Percentiles rank a stretch among this genome's conserved stretches.
Evolutionary conservation across 2,888 invertebrate genomes (phyloP).

Genomic region (Limulus polyphemus): DNA sequence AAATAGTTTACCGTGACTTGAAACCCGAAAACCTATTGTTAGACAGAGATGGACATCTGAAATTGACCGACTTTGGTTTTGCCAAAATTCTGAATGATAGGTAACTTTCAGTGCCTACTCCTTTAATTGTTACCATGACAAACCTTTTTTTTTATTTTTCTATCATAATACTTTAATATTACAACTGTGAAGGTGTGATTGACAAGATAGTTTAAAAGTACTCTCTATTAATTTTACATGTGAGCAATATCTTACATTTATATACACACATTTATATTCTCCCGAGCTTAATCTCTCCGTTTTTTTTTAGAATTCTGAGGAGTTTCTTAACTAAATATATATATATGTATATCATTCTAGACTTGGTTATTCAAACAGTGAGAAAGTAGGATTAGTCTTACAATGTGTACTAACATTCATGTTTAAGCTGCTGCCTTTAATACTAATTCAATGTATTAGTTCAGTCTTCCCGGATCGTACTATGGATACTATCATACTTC

Average conservation of each 20-base stretch:
- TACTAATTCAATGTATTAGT: too few relatives aligned
- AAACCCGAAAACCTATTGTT: constrained; percentile 90
- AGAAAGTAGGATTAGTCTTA: too few relatives aligned
- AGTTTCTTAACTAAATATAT: too few relatives aligned
- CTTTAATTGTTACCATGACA: constrained; percentile 8
- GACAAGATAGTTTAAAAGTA: constrained; percentile 1
- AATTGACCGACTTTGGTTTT: constrained; percentile 96
- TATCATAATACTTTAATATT: constrained; percentile 3
- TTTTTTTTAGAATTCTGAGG: too few relatives aligned
- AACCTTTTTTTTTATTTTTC: neutral
- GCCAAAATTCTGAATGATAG: constrained; percentile 84
- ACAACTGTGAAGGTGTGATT: constrained; percentile 1
- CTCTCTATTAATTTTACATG: neutral
- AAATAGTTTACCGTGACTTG: constrained; percentile 65
- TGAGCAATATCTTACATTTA: neutral
- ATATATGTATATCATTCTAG: too few relatives aligned
- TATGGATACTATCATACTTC: too few relatives aligned
- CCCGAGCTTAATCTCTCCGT: too few relatives aligned
- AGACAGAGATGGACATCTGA: constrained; percentile 84
- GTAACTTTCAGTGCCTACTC: constrained; percentile 33
- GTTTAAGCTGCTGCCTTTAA: too few relatives aligned
- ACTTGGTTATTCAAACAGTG: too few relatives aligned
- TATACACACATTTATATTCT: too few relatives aligned
- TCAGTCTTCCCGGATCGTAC: too few relatives aligned
- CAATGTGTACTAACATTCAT: too few relatives aligned